Evolutionary conservation across 2,888 invertebrate genomes (phyloP).

Genomic region (Polyommatus iphigenia): DNA sequence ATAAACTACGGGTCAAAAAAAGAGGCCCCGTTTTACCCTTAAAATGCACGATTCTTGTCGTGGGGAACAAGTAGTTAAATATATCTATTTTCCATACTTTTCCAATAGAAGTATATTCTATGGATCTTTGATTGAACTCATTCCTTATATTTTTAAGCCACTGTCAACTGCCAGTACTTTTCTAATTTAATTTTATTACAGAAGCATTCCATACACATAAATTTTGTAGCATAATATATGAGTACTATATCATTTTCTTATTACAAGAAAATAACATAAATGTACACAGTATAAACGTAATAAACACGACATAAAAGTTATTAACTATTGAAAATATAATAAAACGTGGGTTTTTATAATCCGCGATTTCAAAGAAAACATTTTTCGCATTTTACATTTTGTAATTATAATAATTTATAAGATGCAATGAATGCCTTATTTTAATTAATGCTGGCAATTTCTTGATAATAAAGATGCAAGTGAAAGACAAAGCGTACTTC

Average conservation of each 20-base stretch:
- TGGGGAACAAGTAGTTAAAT: no score
- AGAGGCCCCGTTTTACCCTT: no score
- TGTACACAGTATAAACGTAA: slow-evolving; percentile 24
- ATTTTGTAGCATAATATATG: slow-evolving; percentile 3
- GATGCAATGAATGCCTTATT: neutral
- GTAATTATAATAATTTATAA: slow-evolving; percentile 26
- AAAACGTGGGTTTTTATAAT: slow-evolving; percentile 16
- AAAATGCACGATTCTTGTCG: no score
- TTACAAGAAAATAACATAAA: slow-evolving; percentile 25
- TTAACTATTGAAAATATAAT: slow-evolving; percentile 29
- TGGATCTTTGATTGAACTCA: no score
- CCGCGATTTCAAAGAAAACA: slow-evolving; percentile 18
- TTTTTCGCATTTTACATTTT: neutral
- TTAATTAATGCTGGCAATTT: neutral
- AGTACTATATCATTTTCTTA: slow-evolving; percentile 10
- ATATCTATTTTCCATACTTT: no score
- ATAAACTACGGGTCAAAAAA: no score
- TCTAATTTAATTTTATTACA: neutral
- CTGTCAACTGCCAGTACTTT: neutral
- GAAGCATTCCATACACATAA: neutral
- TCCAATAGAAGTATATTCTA: no score
- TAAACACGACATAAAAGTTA: slow-evolving; percentile 27
- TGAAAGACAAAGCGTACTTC: neutral
- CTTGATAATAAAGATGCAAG: slow-evolving; percentile 7
- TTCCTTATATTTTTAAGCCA: neutral